These are phyloP conservation scores for Meloe dianella DNA, from an alignment of 2,888 invertebrate species.

Conservation along the genomic window DNA sequence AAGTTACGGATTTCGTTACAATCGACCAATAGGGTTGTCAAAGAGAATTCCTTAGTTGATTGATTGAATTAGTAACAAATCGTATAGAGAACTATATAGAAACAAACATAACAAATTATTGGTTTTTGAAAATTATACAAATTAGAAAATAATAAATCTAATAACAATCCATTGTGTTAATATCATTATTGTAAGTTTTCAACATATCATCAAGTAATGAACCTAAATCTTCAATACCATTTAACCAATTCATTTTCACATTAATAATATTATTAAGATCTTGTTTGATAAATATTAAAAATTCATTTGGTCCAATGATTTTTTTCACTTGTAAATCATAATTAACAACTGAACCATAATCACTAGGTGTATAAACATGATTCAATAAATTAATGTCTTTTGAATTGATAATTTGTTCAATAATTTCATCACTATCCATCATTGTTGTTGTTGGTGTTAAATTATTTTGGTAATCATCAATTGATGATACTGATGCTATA, in stretches of 20 bases:
- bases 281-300: slow-evolving; percentile 65
- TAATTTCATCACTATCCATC: slow-evolving; percentile 62
- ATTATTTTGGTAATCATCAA: slow-evolving; percentile 16
- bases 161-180: slow-evolving; percentile 76
- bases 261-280: slow-evolving; percentile 68
- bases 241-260: slow-evolving; percentile 71
- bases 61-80: too few species aligned
- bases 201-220: slow-evolving; percentile 79
- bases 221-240: slow-evolving; percentile 70
- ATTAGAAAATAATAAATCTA: too few species aligned
- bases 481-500: slow-evolving; percentile 20
- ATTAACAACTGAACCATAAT: slow-evolving; percentile 53
- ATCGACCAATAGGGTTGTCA: too few species aligned
- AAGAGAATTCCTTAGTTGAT: too few species aligned
- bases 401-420: slow-evolving; percentile 69
- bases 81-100: too few species aligned
- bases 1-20: too few species aligned
- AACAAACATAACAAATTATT: too few species aligned
- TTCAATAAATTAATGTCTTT: slow-evolving; percentile 69
- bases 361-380: slow-evolving; percentile 63
- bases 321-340: slow-evolving; percentile 48
- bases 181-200: slow-evolving; percentile 67
- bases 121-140: too few species aligned
- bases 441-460: slow-evolving; percentile 17
- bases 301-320: slow-evolving; percentile 64